Base-by-base conservation (phyloP, 2,888 invertebrate genomes). In the Drosophila suboccidentalis region DNA sequence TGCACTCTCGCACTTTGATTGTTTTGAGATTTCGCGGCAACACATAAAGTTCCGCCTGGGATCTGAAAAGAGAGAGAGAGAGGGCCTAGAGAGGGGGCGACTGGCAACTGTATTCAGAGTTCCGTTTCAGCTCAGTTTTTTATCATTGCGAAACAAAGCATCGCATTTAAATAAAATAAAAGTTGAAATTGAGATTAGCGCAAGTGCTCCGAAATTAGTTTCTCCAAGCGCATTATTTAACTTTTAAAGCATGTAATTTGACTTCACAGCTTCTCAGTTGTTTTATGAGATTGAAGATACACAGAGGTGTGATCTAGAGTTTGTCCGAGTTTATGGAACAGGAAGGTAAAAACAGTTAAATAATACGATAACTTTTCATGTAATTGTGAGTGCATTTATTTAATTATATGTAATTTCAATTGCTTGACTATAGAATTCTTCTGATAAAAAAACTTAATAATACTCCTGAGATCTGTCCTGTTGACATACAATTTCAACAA, bases 21-120 rank as follows among this genome's bases (percentile, higher is more conserved):
- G 87, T 85, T 85, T 85, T 85, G 83, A 84, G 83, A 84, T 84
- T 84, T 86, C 79, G 84, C 80, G 82, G 82, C 82, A 84, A 72
- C 87, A 83, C 83, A 83, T 83, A 83, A 86, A 83, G 74, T 83
- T 71, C 39, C 76, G 74, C 58, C 47, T 62, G 78, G 61, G 60
- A 59, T 58, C 54, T 44, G 63, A 49, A 15, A 44, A 47, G 54
- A 1, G 39, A 10, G 41, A 15, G 47, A 47, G 54, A 1, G 39
- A 10, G 41, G 15, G n/a, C 19, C 9, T 9, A 17, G 47, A 32
- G 47, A 15, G 32, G 4, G 13, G 9, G 4, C 4, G 19, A 26
- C 44, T n/a, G 54, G 53, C 32, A 62, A 51, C 36, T 58, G 51
- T 53, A 55, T 50, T 61, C 39, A 46, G n/a, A 55, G 68, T 60